Percentiles rank a stretch among this genome's conserved stretches.
phyloP scores from a whole-genome alignment of 2,113 vertebrate species.

The Nyctibius bracteatus region DNA sequence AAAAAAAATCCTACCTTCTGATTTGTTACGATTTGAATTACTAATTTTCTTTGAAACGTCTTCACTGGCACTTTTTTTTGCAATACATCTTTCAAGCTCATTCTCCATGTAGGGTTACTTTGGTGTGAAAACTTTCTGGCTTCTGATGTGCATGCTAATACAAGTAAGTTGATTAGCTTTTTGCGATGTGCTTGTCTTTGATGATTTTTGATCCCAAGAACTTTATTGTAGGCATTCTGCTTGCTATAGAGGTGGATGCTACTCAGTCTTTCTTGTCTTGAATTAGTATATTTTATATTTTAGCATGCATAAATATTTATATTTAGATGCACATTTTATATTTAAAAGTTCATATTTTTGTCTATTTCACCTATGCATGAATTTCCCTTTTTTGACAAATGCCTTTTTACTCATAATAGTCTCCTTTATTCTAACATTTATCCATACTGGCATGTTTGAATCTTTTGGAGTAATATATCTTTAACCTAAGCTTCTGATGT shows the following conservation, averaged over 20 bases:
- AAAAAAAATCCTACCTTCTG: not conserved
- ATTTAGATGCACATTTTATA: not conserved
- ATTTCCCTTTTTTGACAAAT: not conserved
- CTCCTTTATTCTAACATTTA: not conserved
- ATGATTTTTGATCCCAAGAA: not conserved
- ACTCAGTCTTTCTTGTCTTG: not conserved
- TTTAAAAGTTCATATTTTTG: not conserved
- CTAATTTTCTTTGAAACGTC: not conserved
- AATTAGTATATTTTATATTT: not conserved
- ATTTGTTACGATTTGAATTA: not conserved
- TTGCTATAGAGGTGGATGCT: not conserved
- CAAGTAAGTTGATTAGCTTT: not conserved
- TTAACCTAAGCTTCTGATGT: not conserved
- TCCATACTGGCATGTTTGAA: not conserved
- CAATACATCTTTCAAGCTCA: not conserved
- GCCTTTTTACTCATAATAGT: not conserved
- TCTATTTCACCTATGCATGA: not conserved
- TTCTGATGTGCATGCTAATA: not conserved
- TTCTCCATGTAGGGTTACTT: not conserved
- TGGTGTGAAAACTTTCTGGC: not conserved
- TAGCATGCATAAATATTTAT: not conserved
- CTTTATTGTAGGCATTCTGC: not conserved
- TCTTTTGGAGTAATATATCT: not conserved
- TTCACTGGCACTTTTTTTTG: not conserved
- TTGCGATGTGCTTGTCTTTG: not conserved